These are phyloP conservation scores for Scolopax rusticola DNA, from an alignment of 2,797 vertebrate species.

Conservation along the genomic window DNA sequence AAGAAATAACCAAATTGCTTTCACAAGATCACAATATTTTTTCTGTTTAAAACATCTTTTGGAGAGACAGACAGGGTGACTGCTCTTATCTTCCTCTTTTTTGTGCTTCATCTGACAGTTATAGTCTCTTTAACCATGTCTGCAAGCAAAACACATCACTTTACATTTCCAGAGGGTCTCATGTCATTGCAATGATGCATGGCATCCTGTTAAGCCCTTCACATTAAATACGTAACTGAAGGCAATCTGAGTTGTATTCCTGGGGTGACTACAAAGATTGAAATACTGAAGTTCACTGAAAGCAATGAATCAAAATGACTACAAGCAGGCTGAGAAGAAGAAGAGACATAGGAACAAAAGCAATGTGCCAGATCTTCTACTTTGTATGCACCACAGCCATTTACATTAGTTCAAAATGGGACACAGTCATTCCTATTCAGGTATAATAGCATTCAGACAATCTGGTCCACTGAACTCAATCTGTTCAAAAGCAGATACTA, in stretches of 20 bases:
- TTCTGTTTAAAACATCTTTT: not conserved
- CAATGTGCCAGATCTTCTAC: not conserved
- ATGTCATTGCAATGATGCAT: not conserved
- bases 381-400: not conserved
- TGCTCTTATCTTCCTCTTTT: conserved; percentile 6
- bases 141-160: conserved; percentile 1
- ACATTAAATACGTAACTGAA: not conserved
- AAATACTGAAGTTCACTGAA: conserved; percentile 23
- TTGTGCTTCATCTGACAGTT: conserved; percentile 20
- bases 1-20: not conserved
- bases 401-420: not conserved
- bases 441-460: not conserved
- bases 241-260: not conserved
- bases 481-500: not conserved
- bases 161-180: not conserved
- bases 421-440: not conserved
- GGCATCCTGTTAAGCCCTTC: not conserved
- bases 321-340: not conserved
- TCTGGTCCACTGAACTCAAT: not conserved
- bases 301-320: conserved; percentile 29
- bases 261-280: not conserved
- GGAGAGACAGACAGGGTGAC: not conserved
- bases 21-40: not conserved
- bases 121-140: not conserved
- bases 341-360: not conserved